Evolutionary conservation across 2,888 invertebrate species (phyloP).

Genomic region (Julus scanicus): DNA sequence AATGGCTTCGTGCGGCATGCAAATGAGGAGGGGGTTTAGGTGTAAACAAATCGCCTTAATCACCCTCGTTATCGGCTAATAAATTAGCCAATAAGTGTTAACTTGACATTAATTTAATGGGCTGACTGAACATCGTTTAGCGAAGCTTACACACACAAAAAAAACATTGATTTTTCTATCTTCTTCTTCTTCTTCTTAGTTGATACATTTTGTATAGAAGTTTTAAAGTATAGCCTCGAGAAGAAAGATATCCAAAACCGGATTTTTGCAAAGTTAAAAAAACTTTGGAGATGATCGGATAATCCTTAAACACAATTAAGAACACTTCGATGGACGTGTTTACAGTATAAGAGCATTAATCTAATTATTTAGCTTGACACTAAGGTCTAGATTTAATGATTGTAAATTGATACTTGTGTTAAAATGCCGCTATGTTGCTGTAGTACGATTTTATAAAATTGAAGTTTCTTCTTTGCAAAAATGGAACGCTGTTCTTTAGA

Average conservation of each 20-base stretch:
- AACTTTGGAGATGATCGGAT: neutral
- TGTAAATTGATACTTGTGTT: too few species aligned
- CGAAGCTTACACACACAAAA: neutral
- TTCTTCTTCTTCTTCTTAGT: neutral
- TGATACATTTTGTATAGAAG: slow-evolving; percentile 18
- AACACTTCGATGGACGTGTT: too few species aligned
- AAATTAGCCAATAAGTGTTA: slow-evolving; percentile 42
- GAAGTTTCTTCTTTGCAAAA: too few species aligned
- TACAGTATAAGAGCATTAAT: too few species aligned
- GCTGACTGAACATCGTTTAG: slow-evolving; percentile 11
- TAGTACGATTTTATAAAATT: too few species aligned
- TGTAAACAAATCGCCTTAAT: slow-evolving; percentile 25
- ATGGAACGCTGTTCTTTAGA: too few species aligned
- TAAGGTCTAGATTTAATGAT: too few species aligned
- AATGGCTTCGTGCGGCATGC: neutral
- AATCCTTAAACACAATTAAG: too few species aligned
- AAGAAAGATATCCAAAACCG: neutral
- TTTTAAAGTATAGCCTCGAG: neutral
- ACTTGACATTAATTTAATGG: slow-evolving; percentile 38
- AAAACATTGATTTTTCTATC: slow-evolving; percentile 14
- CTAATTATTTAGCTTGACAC: too few species aligned
- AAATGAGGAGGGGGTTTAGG: slow-evolving; percentile 34
- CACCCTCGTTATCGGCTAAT: slow-evolving; percentile 29
- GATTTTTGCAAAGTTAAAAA: neutral
- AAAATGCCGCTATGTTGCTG: too few species aligned